Base-by-base conservation (phyloP, 2,113 vertebrate genomes). In the Otis tarda region DNA sequence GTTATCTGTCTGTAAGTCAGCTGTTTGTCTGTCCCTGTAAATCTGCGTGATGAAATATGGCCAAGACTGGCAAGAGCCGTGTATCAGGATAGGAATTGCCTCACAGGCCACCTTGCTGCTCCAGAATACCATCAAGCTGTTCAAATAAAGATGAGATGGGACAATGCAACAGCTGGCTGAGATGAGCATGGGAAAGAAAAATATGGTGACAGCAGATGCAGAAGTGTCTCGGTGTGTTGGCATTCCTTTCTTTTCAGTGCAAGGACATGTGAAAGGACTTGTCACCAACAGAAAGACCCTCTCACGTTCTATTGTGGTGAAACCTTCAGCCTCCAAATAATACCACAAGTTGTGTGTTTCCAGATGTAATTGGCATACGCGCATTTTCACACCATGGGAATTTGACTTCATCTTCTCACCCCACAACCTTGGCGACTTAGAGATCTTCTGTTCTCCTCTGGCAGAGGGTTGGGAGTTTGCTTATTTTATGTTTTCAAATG, bases 111-210 rank as follows among this genome's bases (percentile, higher is more conserved):
- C 78, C 63, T 85, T 80, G 71, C 67, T 89, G n/a, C 70, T 94
- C 83, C 53, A 60, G 49, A 86, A 79, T 89, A 61, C 87, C 69
- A 61, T 89, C 94, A 96, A 97, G 96, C 94, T 97, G 96, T 89
- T 96, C 96, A 97, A 98, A 98, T 96, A 97, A 97, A 97, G 96
- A 97, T 91, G 95, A 93, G 95, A 68, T n/a, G 35, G 91, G 93
- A 97, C 97, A 96, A 96, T 95, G 93, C 95, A 98, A 97, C 97
- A 98, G 97, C 97, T 97, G 97, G 87, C 92, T 4, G 7, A 94
- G 85, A 93, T 90, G 97, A 96, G 88, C 97, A 98, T 97, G 97
- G 97, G 96, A 98, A 98, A 95, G 93, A 57, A 96, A 95, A 97
- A 94, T 93, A 93, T 61, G 92, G 94, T 96, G 97, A 97, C 77